Evolutionary conservation across 2,888 invertebrate genomes (phyloP).

Genomic region (Acanthacorydalis orientalis): DNA sequence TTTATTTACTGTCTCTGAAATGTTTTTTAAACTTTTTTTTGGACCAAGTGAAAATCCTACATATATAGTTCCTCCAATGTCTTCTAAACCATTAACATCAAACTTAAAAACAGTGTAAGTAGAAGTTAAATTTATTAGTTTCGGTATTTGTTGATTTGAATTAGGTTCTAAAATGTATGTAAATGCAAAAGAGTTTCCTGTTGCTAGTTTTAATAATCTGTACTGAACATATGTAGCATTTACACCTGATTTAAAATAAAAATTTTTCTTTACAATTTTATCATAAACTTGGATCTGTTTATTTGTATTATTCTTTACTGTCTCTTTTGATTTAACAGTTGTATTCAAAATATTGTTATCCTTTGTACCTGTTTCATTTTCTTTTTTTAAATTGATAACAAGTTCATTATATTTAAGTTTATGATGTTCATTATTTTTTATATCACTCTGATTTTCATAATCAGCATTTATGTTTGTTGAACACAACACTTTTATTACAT

Average conservation of each 20-base stretch:
- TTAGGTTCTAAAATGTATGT: slow-evolving; percentile 1
- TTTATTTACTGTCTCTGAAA: background rate
- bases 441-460: too few species aligned
- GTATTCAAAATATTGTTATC: background rate
- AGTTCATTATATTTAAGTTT: background rate
- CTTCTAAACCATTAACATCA: slow-evolving; percentile 47
- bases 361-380: background rate
- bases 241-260: background rate
- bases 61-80: slow-evolving; percentile 65
- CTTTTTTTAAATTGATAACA: background rate
- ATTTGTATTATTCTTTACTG: background rate
- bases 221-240: slow-evolving; percentile 19
- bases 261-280: background rate
- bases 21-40: slow-evolving; percentile 19
- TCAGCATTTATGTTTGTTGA: too few species aligned
- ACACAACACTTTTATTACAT: too few species aligned
- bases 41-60: slow-evolving; percentile 53
- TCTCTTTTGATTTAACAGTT: too few species aligned
- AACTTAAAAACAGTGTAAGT: slow-evolving; percentile 51
- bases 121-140: slow-evolving; percentile 50
- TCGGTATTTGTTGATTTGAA: slow-evolving; percentile 47
- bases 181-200: slow-evolving; percentile 1
- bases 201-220: slow-evolving; percentile 13
- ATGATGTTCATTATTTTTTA: background rate
- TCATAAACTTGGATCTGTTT: background rate